Evolutionary conservation across 1,140 invertebrate genomes (phyloP).

Genomic region (Drosophila gunungcola): DNA sequence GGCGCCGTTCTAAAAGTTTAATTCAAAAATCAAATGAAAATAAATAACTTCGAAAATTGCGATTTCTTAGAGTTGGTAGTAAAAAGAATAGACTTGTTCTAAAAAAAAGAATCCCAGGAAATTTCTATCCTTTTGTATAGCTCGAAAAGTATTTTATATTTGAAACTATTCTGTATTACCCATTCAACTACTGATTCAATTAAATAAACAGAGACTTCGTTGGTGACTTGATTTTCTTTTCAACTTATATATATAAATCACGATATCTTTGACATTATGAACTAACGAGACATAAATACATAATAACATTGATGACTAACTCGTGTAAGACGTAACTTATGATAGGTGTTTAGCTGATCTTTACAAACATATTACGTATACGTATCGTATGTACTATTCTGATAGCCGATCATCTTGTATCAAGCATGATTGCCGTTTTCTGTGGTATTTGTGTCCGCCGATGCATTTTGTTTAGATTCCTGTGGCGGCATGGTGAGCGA

Average conservation of each 20-base stretch:
- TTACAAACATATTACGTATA: constrained; percentile 55
- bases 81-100: too few species aligned
- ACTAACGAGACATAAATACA: constrained; percentile 80
- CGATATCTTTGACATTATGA: constrained; percentile 77
- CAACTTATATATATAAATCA: constrained; percentile 74
- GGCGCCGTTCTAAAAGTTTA: neutral
- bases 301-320: constrained; percentile 71
- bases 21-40: neutral
- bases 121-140: too few species aligned
- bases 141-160: too few species aligned
- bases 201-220: constrained; percentile 2
- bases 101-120: too few species aligned
- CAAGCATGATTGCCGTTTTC: constrained; percentile 58
- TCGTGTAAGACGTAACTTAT: constrained; percentile 64
- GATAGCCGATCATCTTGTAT: constrained; percentile 13
- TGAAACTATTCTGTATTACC: too few species aligned
- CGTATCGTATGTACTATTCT: constrained; percentile 34
- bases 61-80: too few species aligned
- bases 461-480: constrained; percentile 35
- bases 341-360: constrained; percentile 47
- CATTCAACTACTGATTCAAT: constrained; percentile 4
- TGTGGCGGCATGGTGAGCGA: constrained; percentile 45
- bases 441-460: constrained; percentile 55
- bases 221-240: constrained; percentile 54
- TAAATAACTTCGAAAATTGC: too few species aligned